Percentiles rank a stretch among this genome's conserved stretches.
Evolutionary conservation across 2,888 invertebrate genomes (phyloP).

Genomic region (Phania funesta): DNA sequence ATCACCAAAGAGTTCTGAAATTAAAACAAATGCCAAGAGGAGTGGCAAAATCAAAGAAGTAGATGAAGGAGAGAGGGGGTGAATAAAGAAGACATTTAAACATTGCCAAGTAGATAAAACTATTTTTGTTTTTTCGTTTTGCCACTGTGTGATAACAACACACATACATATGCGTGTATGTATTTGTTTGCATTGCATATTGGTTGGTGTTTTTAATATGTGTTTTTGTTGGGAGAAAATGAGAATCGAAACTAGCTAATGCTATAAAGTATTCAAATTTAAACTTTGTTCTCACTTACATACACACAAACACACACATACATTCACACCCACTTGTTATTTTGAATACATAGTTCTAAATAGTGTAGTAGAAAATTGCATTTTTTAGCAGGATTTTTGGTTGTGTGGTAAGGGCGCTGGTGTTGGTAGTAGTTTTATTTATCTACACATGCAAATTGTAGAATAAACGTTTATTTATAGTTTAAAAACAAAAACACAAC

Average conservation of each 20-base stretch:
- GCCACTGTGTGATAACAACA: background rate
- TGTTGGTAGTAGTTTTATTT: background rate
- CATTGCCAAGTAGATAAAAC: conserved; percentile 38
- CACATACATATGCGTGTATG: too few species aligned
- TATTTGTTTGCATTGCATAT: background rate
- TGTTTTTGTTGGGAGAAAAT: conserved; percentile 35
- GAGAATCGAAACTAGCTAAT: conserved; percentile 61
- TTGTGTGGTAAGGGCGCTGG: background rate
- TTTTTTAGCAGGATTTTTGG: conserved; percentile 46
- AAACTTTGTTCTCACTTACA: conserved; percentile 36
- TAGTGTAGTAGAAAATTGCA: conserved; percentile 23
- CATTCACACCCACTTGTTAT: background rate
- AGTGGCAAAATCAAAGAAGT: background rate
- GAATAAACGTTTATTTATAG: conserved; percentile 63
- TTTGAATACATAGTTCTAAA: background rate
- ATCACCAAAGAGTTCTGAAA: conserved; percentile 58
- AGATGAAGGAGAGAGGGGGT: background rate
- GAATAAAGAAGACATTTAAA: conserved; percentile 34
- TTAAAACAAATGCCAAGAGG: conserved; percentile 38
- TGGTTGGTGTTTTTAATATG: conserved; percentile 5
- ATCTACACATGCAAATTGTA: conserved; percentile 54
- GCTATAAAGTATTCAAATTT: conserved; percentile 52
- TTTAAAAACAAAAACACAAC: conserved; percentile 40
- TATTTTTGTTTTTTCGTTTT: background rate
- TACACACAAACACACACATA: conserved; percentile 8